Base-by-base conservation (phyloP, 2,888 invertebrate genomes). In the Euspilapteryx auroguttella region DNA sequence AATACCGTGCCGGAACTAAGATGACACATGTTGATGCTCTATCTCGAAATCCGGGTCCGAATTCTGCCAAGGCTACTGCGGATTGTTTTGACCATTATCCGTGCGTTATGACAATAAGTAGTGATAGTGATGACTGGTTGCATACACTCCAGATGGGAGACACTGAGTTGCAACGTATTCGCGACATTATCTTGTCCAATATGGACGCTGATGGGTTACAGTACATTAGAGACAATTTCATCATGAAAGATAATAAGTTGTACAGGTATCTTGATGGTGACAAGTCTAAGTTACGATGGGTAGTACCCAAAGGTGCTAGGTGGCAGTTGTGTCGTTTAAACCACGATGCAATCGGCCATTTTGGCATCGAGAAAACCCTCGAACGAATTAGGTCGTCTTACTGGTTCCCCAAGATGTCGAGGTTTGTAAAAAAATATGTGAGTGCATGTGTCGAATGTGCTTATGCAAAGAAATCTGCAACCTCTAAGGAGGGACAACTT, bases 341-440 rank as follows among this genome's bases (percentile, higher is more conserved):
- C 24, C 54, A 63, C 28, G 57, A 63, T 26, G 52, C 57, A 9
- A 33, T 45, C 7, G 55, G 56, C 6, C 56, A 65, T 34, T 47
- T 57, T 32, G 51, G 44, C 3, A 13, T 44, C 2, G 47, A 51
- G 3, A 55, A 51, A 27, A 55, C 51, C 1, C 10, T 53, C 2
- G 35, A 42, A 7, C 37, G 37, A 26, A 32, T 61, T 9, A 27
- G 34, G 20, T 30, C 44, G 23, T 37, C 40, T 10, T 69, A 55
- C 36, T 66, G 57, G 56, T 65, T 65, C 28, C 48, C 49, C 0
- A 40, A 44, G 4, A 52, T 63, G 53, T 36, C 39, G 15, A 29
- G 37, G 2, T 57, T 53, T 24, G 47, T 59, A 1, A 44, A 48
- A 26, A 45, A 54, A 29, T 61, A 68, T 33, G 52, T 65, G 3